Percentiles rank a stretch among this genome's conserved stretches.
phyloP scores from a whole-genome alignment of 2,113 vertebrate genomes.

The Lagopus muta region DNA sequence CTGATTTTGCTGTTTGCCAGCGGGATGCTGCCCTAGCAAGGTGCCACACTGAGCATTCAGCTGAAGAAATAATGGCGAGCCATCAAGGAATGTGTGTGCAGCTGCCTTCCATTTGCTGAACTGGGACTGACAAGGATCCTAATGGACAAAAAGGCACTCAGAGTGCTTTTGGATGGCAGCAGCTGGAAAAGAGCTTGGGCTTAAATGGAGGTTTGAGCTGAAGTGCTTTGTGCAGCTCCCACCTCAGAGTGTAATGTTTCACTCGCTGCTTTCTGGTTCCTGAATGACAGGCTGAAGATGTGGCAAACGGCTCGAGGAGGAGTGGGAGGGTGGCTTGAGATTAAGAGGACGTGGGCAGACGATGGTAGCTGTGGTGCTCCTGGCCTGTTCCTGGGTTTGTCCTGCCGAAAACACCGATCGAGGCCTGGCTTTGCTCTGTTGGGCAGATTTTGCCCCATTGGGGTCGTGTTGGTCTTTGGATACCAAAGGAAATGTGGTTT shows the following conservation, averaged over 20 bases:
- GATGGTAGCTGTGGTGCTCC: accelerated
- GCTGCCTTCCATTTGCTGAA: slow-evolving; percentile 20
- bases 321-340: not conserved
- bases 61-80: slow-evolving; percentile 11
- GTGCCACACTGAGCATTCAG: not conserved
- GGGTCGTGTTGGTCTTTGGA: not conserved
- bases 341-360: not conserved
- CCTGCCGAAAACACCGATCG: not conserved
- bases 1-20: not conserved
- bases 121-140: slow-evolving; percentile 1
- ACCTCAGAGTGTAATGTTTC: slow-evolving; percentile 16
- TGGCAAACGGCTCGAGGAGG: not conserved
- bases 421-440: not conserved
- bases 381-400: too few relatives aligned
- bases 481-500: slow-evolving; percentile 19
- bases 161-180: slow-evolving; percentile 36
- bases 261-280: slow-evolving; percentile 6
- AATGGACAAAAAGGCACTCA: slow-evolving; percentile 1
- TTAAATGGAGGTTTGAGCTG: slow-evolving; percentile 27
- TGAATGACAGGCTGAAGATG: not conserved
- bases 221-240: not conserved
- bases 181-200: not conserved
- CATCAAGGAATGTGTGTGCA: not conserved
- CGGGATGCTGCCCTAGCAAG: not conserved
- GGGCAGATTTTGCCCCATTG: not conserved